Evolutionary conservation across 1,140 invertebrate genomes (phyloP).

Genomic region (Drosophila athabasca): DNA sequence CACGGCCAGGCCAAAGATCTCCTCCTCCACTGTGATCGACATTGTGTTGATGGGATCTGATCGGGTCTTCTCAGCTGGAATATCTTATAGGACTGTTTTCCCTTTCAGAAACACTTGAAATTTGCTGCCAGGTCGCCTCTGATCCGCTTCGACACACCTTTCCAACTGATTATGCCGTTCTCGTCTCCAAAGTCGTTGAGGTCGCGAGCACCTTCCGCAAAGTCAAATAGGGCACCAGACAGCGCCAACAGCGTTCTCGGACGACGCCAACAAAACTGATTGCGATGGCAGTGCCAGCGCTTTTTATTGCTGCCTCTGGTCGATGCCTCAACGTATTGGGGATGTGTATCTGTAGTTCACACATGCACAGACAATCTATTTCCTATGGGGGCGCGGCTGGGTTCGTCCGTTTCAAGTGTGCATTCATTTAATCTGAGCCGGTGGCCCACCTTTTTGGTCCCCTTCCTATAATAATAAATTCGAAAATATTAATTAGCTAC

Average conservation of each 20-base stretch:
- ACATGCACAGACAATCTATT: no score
- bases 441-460: no score
- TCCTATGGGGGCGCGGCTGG: no score
- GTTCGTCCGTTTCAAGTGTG: no score
- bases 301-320: background rate
- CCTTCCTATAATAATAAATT: no score
- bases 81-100: conserved; percentile 28
- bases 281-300: conserved; percentile 3
- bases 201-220: conserved; percentile 50
- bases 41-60: conserved; percentile 16
- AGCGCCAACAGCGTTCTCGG: conserved; percentile 12
- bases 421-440: no score
- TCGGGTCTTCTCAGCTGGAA: conserved; percentile 13
- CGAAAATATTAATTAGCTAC: no score
- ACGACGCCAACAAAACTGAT: conserved; percentile 21
- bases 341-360: no score
- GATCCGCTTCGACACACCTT: conserved; percentile 16
- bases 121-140: conserved; percentile 43
- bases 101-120: conserved; percentile 43
- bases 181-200: conserved; percentile 56
- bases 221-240: conserved; percentile 60
- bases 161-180: conserved; percentile 14
- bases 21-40: conserved; percentile 60
- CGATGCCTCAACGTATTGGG: no score
- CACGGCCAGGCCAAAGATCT: conserved; percentile 68